Base-by-base conservation (phyloP, 2,113 vertebrate genomes). In the Nothobranchius kuhntae region DNA sequence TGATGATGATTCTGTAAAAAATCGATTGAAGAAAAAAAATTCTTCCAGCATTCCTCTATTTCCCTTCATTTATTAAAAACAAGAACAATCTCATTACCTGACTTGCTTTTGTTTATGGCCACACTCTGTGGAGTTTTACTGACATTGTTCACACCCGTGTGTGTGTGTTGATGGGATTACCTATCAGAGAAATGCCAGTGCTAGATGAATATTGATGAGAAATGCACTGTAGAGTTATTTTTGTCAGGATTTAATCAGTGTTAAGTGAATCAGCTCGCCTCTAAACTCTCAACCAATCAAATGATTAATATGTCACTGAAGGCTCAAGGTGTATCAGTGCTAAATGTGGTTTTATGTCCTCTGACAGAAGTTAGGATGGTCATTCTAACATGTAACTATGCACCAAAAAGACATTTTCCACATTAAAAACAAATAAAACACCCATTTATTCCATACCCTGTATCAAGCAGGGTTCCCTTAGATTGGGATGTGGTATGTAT, bases 181-280 rank as follows among this genome's bases (percentile, higher is more conserved):
- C 86, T 85, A 88, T 85, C 73, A 71, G 65, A 80, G 53, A 75
- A 73, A 78, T 77, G 86, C 65, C 75, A 68, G 53, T 11, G 65
- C 65, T 76, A 65, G 69, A 82, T 87, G 73, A 86, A 84, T 86
- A 83, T 78, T 63, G 69, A 68, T 77, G 80, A 86, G 24, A 74
- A 75, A 86, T 81, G 85, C 17, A 50, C 78, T 55, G 60, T 74
- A 66, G 70, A 42, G 69, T 84, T 78, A 80, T 83, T 83, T 86
- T 77, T 3, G 53, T 60, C 81, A 56, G 80, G 69, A 78, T 86
- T 89, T 87, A 89, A 91, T 89, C 88, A 87, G 75, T 15, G 70
- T 70, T 72, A 81, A 90, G 81, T 85, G 85, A 40, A 85, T 81
- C 71, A 77, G 0, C 59, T 78, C 61, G 64, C 64, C 53, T 48